Evolutionary conservation across 2,797 vertebrate genomes (phyloP).

Genomic region (Ataeniobius toweri): DNA sequence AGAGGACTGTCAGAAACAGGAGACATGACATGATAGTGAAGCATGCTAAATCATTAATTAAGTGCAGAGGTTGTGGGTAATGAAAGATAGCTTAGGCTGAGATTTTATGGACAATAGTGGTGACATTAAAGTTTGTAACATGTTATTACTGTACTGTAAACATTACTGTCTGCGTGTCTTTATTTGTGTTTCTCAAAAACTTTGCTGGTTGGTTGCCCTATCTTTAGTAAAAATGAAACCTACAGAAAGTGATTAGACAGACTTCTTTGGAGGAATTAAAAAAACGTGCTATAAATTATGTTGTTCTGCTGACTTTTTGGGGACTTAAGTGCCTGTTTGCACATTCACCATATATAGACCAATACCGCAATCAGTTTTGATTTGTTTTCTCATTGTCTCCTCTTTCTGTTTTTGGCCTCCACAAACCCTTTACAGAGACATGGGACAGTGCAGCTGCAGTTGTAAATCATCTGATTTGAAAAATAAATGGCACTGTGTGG

Average conservation of each 20-base stretch:
- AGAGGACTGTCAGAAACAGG: not conserved
- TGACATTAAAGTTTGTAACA: conserved; percentile 7
- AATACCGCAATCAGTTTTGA: not conserved
- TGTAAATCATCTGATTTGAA: not conserved
- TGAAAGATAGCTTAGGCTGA: conserved; percentile 2
- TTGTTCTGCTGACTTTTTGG: too few relatives aligned
- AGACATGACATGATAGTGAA: conserved; percentile 4
- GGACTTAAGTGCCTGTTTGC: not conserved
- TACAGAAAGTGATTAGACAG: not conserved
- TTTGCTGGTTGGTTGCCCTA: not conserved
- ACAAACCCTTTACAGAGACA: not conserved
- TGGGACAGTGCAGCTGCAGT: not conserved
- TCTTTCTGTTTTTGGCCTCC: not conserved
- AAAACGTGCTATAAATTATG: not conserved
- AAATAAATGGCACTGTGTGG: conserved; percentile 7
- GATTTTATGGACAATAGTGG: conserved; percentile 16
- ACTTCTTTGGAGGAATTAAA: not conserved
- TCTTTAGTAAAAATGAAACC: not conserved
- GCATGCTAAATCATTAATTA: conserved; percentile 1
- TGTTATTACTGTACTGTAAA: conserved; percentile 34
- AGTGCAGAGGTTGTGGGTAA: not conserved
- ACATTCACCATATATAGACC: not conserved
- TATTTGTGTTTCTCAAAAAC: conserved; percentile 1
- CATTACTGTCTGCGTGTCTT: not conserved
- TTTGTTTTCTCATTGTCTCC: not conserved